Base-by-base conservation (phyloP, 2,888 invertebrate species). In the Steinernema hermaphroditum region DNA sequence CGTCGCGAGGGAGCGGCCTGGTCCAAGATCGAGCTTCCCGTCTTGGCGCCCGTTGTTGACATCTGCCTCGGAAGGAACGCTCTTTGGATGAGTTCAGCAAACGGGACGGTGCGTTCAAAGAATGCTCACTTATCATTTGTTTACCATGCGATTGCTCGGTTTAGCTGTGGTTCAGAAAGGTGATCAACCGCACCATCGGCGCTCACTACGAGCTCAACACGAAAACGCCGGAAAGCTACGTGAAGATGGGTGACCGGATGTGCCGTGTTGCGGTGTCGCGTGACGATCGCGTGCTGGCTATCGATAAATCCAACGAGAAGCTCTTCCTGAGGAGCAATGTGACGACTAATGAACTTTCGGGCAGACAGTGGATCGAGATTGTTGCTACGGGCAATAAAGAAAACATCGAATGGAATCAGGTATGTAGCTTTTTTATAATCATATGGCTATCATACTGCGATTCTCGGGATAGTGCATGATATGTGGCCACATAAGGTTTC, bases 151-250 rank as follows among this genome's bases (percentile, higher is more conserved):
- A 46, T 19, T 46, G 46, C 27, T 29, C 19, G 12, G 62, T 62
- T 62, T 62, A 62, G 62, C 19, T 62, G 19, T 62, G 62, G 62
- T 62, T 62, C 62, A 62, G 62, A 29, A 62, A 62, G 34, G 62
- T 62, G 62, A 32, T 62, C 22, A 62, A 62, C 32, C 62, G 62
- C 9, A 62, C 62, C 8, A 62, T 62, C 32, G 62, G 62, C 19
- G 62, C 62, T 62, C 62, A 62, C 32, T 62, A 62, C 62, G 62
- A 62, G 62, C 62, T 62, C 9, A 62, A 62, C 32, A 62, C 62
- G 32, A 62, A 62, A 29, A 62, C 62, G 29, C 62, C 62, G 8
- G 62, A 62, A 19, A 62, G 62, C 34, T 62, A 62, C 62, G 62
- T 62, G 16, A 16, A 29, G 19, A 62, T 62, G 62, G 62, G 62